Evolutionary conservation across 2,888 invertebrate species (phyloP), one percentile per base, ranked within the genome.

Genomic region (Coleophora deauratella): DNA sequence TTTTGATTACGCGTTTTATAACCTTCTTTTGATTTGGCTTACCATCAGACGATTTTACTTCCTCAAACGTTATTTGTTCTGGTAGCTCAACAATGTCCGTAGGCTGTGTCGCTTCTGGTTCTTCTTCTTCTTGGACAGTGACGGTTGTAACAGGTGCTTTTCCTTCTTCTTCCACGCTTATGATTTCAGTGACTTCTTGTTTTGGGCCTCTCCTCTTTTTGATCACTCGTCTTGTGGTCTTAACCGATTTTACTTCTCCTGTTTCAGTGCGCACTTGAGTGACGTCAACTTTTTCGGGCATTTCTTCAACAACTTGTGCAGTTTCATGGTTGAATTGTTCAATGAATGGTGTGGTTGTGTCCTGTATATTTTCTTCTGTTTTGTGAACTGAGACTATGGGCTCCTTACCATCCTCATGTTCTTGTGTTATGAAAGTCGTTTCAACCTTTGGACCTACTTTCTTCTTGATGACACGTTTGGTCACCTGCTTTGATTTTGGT

Each of bases 391-490:
- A 36, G 12, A 62, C 57, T 13, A 63, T 58, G 0, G 47, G 47
- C 27, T 34, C 13, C 21, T 44, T 10, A n/a, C 45, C 47, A 63
- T 48, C 47, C 9, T 38, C 33, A 37, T 46, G 45, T 44, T 49
- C 41, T 8, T 44, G 40, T 13, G 50, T 27, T 9, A 35, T 37
- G 50, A 13, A 8, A 9, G 40, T 40, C 2, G 40, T 40, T 35
- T 44, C 65, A 42, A 62, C 44, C 54, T 68, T 70, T 35, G 60
- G 47, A 46, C 65, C 72, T 35, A 69, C 56, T 2, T 71, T 62
- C 51, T 85, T 81, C 48, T 77, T 81, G n/a, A 86, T 80, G 3
- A 74, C 58, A 44, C 74, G 69, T 8, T 78, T 85, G 48, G 46
- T 59, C 10, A 37, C 68, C 27, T 73, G 65, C 62, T 42, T 78